Conservation (phyloP, 2,113 vertebrate genomes). For the Gymnorhina tibicen region DNA sequence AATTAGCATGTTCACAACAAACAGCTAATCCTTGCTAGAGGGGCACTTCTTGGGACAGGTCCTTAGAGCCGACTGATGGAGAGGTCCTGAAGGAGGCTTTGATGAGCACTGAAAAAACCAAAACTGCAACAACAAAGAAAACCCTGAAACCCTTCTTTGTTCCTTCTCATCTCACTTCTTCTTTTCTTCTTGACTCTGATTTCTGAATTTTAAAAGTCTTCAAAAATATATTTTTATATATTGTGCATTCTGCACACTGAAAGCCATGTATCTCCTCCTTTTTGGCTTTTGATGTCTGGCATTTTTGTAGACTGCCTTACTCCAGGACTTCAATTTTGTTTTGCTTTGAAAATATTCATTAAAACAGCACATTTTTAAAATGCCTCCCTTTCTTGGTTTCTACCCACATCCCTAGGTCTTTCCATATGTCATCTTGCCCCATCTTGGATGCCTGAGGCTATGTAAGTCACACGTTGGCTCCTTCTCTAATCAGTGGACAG, state of each 20-base stretch:
- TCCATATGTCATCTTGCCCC: not conserved
- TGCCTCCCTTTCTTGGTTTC: not conserved
- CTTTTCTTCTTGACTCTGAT: conserved; percentile 19
- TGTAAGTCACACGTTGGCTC: not conserved
- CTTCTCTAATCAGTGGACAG: not conserved
- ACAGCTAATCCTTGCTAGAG: not conserved
- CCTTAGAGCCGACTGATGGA: not conserved
- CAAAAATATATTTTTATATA: not conserved
- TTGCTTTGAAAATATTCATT: conserved; percentile 12
- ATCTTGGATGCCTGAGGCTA: not conserved
- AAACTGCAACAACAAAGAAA: conserved; percentile 34
- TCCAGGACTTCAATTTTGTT: not conserved
- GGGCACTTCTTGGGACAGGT: not conserved
- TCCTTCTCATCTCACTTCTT: not conserved
- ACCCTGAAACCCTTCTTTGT: not conserved
- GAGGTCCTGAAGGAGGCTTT: not conserved
- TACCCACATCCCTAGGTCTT: not conserved
- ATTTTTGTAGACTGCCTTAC: not conserved
- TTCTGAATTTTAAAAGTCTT: conserved; percentile 17
- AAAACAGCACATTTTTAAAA: not conserved
- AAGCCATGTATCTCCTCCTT: not conserved
- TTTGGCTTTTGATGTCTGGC: conserved; percentile 15
- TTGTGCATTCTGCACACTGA: not conserved
- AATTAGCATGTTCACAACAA: not conserved
- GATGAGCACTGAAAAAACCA: not conserved